Conservation (phyloP, 2,888 invertebrate genomes). For the Leptinotarsa tumamoca region DNA sequence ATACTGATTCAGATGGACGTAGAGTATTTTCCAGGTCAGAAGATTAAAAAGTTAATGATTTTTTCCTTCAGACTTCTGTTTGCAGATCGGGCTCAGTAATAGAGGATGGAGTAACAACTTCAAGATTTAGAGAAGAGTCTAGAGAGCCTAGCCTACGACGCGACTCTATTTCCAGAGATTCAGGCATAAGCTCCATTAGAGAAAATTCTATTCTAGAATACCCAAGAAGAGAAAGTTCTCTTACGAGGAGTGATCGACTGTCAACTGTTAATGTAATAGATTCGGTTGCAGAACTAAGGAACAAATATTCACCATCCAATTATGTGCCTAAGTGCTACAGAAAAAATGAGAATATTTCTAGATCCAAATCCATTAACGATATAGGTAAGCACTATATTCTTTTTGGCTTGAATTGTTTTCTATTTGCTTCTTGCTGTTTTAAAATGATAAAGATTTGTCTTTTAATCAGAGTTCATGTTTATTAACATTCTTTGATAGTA, state of each 20-base stretch:
- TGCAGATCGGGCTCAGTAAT: conserved; percentile 64
- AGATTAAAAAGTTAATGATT: not conserved
- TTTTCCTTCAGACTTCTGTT: conserved; percentile 25
- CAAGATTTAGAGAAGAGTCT: conserved; percentile 65
- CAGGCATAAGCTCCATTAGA: conserved; percentile 61
- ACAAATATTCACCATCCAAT: conserved; percentile 81
- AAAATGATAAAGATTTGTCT: too few species aligned
- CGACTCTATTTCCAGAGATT: conserved; percentile 57
- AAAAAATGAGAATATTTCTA: conserved; percentile 61
- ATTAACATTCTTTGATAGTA: too few species aligned
- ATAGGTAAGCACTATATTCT: conserved; percentile 63
- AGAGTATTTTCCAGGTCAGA: conserved; percentile 65
- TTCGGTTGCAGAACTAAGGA: conserved; percentile 75
- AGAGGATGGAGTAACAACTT: conserved; percentile 65
- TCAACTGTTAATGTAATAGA: conserved; percentile 60
- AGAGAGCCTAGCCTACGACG: conserved; percentile 61
- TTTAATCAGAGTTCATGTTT: too few species aligned
- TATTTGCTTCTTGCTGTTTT: too few species aligned
- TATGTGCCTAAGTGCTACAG: conserved; percentile 73
- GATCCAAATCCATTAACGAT: conserved; percentile 73
- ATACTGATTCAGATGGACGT: conserved; percentile 70
- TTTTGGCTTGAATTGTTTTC: too few species aligned
- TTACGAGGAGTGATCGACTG: conserved; percentile 52
- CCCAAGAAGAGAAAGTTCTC: conserved; percentile 70
- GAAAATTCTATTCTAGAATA: conserved; percentile 64